Base-by-base conservation (phyloP, 2,797 vertebrate species). In the Anabacerthia variegaticeps region DNA sequence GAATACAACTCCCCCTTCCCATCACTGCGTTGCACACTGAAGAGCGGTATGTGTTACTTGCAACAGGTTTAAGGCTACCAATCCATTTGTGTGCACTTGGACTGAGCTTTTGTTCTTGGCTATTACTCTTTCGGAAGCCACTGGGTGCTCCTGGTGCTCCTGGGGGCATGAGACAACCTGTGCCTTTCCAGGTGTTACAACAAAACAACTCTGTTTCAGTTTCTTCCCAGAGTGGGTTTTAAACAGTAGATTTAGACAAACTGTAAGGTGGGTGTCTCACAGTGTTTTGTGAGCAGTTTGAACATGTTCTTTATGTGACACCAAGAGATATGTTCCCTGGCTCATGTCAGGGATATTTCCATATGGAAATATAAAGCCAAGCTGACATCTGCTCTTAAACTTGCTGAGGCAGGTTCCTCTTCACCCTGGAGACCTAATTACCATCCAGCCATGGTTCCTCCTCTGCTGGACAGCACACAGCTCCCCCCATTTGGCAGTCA, bases 391-490 rank as follows among this genome's bases (percentile, higher is more conserved):
- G 23, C 49, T 59, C 46, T 92, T 71, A 84, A 68, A 67, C n/a
- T 32, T 77, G 22, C 20, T 61, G 30, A 72, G 62, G 44, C 23
- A 56, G 12, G 3, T 79, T 85, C 18, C 27, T 59, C 27, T 77
- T 80, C 58, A 63, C 44, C 12, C 62, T 61, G 37, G 20, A 91
- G 49, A 78, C 32, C 12, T 23, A 32, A 11, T 49, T 78, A 36
- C 28, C 46, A 61, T 51, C 26, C 34, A 48, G 12, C 39, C 23
- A 63, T 1, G 8, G 16, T 28, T 84, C 34, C 7, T 28, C 22
- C 20, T 14, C 36, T 55, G 30, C 24, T 1, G 1, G 15, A 19
- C 20, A 82, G 23, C 41, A 27, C 0, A 0, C 21, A 62, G 24
- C 32, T 82, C 15, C 49, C 39, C 83, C 36, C 5, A 0, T 34